Evolutionary conservation across 2,797 vertebrate species (phyloP).

Genomic region (Kryptopterus vitreolus): DNA sequence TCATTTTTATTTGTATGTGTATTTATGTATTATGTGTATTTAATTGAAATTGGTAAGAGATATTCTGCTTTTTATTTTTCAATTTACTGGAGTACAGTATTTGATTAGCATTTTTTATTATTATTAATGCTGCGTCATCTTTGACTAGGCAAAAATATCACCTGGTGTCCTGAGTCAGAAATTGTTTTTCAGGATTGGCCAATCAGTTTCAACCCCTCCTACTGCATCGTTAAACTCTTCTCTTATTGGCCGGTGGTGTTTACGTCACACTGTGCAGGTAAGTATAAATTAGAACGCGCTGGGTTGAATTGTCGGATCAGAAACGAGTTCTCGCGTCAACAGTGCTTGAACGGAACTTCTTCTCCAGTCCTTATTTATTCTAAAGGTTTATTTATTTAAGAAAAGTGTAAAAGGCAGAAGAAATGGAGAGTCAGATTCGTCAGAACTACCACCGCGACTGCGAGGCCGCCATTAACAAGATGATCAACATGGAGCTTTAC

Average conservation of each 20-base stretch:
- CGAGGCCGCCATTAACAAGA: conserved; percentile 79
- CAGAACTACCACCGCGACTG: conserved; percentile 82
- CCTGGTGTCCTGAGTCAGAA: not conserved
- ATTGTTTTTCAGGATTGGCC: not conserved
- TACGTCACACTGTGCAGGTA: not conserved
- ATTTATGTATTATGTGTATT: no score
- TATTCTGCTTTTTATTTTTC: no score
- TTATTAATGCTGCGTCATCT: not conserved
- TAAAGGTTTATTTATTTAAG: no score
- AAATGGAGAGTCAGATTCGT: conserved; percentile 66
- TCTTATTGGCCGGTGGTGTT: conserved; percentile 7
- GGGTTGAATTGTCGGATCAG: not conserved
- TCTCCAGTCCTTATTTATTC: no score
- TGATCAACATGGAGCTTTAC: conserved; percentile 79
- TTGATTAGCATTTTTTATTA: not conserved
- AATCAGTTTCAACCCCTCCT: not conserved
- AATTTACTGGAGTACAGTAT: not conserved
- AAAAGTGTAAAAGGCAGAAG: no score
- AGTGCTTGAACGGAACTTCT: conserved; percentile 72
- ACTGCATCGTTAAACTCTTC: not conserved
- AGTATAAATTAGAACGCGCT: not conserved
- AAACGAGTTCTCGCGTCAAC: conserved; percentile 72
- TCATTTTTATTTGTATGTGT: no score
- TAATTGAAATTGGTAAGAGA: no score
- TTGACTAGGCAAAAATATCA: not conserved